Conservation (phyloP, 2,113 vertebrate genomes). For the Indicator maculatus region DNA sequence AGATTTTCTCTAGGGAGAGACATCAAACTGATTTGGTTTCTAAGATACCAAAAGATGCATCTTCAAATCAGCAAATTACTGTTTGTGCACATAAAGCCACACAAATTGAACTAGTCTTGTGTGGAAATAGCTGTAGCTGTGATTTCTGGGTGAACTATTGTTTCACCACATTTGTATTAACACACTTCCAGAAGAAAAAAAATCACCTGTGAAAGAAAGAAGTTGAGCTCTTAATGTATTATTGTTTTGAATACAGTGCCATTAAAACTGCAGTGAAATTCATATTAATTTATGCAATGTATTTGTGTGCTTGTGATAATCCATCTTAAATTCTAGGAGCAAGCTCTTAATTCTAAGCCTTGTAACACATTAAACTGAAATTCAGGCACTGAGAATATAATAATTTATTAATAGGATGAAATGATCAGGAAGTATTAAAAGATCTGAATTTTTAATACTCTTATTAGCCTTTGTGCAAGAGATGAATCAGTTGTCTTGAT, state of each 20-base stretch:
- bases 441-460: constrained; percentile 63
- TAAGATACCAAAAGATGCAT: constrained; percentile 41
- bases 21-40: constrained; percentile 38
- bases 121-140: not conserved
- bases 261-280: not conserved
- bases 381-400: constrained; percentile 23
- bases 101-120: constrained; percentile 1
- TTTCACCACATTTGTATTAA: not conserved
- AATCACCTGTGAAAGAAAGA: not conserved
- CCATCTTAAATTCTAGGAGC: constrained; percentile 32
- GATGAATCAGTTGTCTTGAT: constrained; percentile 33
- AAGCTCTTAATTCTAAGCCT: constrained; percentile 53
- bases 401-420: constrained; percentile 56
- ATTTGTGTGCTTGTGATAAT: constrained; percentile 37
- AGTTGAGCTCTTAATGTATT: not conserved
- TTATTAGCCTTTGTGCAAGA: constrained; percentile 48
- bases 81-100: not conserved
- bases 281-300: not conserved
- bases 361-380: constrained; percentile 43
- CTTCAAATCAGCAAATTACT: constrained; percentile 35
- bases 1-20: not conserved
- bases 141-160: not conserved
- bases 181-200: not conserved
- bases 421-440: constrained; percentile 63
- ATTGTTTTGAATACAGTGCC: not conserved